Percentiles rank a stretch among this genome's conserved stretches.
These are phyloP conservation scores for Pristionchus mayeri DNA, from an alignment of 2,888 invertebrate species.

Conservation along the genomic window DNA sequence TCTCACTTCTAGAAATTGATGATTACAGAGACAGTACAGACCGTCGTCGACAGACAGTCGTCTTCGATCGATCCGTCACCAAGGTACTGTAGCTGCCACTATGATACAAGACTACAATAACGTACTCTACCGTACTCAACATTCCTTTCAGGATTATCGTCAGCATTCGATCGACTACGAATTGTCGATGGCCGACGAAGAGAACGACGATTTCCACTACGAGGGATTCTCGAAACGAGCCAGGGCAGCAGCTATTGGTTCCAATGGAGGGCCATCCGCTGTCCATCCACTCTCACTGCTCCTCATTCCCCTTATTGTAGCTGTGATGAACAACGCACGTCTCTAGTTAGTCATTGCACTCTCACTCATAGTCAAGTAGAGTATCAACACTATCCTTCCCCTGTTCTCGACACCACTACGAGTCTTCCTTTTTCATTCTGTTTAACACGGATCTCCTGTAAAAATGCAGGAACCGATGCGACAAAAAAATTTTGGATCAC, in stretches of 20 bases:
- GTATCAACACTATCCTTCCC: not conserved
- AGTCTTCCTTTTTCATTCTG: not conserved
- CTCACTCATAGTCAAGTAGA: conserved; percentile 30
- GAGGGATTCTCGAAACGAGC: conserved; percentile 1
- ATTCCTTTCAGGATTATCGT: conserved; percentile 2
- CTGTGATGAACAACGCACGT: conserved; percentile 4
- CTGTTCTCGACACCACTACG: not conserved
- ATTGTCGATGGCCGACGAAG: conserved; percentile 46
- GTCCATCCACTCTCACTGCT: not conserved
- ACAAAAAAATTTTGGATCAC: too few relatives aligned
- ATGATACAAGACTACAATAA: too few relatives aligned
- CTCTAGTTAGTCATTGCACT: not conserved
- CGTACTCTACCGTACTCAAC: conserved; percentile 4
- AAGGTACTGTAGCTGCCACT: conserved; percentile 23
- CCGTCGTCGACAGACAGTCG: conserved; percentile 30
- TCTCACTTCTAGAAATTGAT: too few relatives aligned
- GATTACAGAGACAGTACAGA: conserved; percentile 32
- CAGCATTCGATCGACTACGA: conserved; percentile 49
- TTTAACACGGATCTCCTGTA: too few relatives aligned
- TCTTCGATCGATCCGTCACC: conserved; percentile 48
- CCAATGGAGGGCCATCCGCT: conserved; percentile 6
- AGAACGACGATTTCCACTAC: conserved; percentile 42
- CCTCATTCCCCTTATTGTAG: not conserved
- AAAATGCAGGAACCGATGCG: too few relatives aligned
- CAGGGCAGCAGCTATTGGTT: conserved; percentile 32